A percentile compares a stretch with the other conserved stretches of the same genome.
Conservation (phyloP, 1,140 invertebrate species). For the Tyrophagus putrescentiae region DNA sequence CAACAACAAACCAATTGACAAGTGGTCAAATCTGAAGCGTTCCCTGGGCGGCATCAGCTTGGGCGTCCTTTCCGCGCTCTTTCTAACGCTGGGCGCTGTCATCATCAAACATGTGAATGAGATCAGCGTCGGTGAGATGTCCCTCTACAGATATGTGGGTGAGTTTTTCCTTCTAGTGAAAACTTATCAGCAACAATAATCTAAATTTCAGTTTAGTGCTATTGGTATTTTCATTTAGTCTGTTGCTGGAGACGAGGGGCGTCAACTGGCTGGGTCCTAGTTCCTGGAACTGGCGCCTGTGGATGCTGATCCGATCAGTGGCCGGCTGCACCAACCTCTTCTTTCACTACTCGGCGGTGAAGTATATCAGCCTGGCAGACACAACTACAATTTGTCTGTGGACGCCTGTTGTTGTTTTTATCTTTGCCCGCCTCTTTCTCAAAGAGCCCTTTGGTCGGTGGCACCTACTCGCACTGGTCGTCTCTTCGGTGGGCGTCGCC, state of each 20-base stretch:
- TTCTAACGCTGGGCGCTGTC: constrained; percentile 71
- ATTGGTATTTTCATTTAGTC: constrained; percentile 60
- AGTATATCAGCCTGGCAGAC: constrained; percentile 41
- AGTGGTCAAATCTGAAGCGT: too few species aligned
- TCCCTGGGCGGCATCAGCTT: background rate
- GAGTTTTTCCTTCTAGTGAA: too few species aligned
- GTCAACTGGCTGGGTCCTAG: constrained; percentile 54
- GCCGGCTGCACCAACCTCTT: constrained; percentile 27
- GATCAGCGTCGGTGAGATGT: constrained; percentile 65
- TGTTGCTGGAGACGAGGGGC: constrained; percentile 58
- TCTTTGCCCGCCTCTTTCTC: constrained; percentile 40
- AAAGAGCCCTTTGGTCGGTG: constrained; percentile 42
- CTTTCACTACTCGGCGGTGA: constrained; percentile 48
- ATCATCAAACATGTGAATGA: constrained; percentile 55
- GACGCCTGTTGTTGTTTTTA: constrained; percentile 42
- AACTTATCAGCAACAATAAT: background rate
- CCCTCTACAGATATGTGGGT: constrained; percentile 62
- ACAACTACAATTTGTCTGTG: constrained; percentile 45
- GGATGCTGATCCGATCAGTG: constrained; percentile 25
- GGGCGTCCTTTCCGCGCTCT: constrained; percentile 48
- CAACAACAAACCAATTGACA: too few species aligned
- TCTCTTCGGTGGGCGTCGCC: constrained; percentile 39
- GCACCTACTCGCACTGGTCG: constrained; percentile 37
- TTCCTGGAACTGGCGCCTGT: constrained; percentile 40
- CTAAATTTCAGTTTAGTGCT: background rate